Base-by-base conservation (phyloP, 2,113 vertebrate genomes). In the Vireo altiloquus region DNA sequence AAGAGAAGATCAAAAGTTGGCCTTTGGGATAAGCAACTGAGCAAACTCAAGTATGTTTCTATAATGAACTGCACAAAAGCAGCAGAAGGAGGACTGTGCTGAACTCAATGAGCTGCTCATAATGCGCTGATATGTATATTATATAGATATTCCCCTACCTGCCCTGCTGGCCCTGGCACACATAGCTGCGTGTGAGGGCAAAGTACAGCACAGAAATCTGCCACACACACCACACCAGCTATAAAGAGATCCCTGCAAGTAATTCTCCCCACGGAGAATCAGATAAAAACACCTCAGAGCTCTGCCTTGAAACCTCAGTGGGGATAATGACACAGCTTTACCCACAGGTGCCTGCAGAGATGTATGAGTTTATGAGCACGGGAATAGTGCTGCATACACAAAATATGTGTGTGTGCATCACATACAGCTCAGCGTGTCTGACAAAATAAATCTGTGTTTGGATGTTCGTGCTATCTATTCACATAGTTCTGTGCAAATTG, bases 1-100 rank as follows among this genome's bases (percentile, higher is more conserved):
- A 96, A 97, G 95, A 97, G 68, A 94, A 97, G 97, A 97, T 97
- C 97, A 97, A 96, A 97, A 97, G 97, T 97, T 97, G 97, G 94
- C 83, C 95, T 89, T 66, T 90, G 89, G 92, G 74, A 87, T 89
- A 94, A 94, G 95, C 86, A 89, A 94, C 90, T 78, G 95, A 92
- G 92, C 83, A 96, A 96, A 92, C 93, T 95, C 88, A 75, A 96
- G 95, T 60, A 95, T 54, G 90, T 89, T 88, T 90, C 96, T n/a
- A 21, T 94, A 94, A 95, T 80, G 94, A 96, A 64, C 52, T 12
- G 82, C 90, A 96, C 86, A 94, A 96, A 94, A 85, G 94, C 64
- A 75, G 76, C 81, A 53, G 82, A 2, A 81, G 79, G 92, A 90
- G 87, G 33, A 63, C 84, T 1, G 8, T 1, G 9, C 71, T 37